These are phyloP conservation scores for Sericinus montela DNA, from an alignment of 2,888 invertebrate species.

Conservation along the genomic window DNA sequence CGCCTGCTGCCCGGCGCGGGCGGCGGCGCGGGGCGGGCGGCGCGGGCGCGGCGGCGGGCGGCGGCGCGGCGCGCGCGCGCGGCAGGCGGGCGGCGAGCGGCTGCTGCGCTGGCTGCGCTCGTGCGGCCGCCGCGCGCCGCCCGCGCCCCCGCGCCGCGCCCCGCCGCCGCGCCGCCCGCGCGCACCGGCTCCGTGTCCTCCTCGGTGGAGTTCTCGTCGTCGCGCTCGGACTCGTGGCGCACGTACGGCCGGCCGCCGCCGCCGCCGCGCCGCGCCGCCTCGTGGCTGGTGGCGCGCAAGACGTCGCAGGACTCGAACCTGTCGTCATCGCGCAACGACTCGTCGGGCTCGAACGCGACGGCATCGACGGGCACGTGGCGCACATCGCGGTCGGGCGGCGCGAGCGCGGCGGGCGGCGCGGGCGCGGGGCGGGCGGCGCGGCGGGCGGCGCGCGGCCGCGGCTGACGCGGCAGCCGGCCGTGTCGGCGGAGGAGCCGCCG, in stretches of 20 bases:
- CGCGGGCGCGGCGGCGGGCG: constrained; percentile 57
- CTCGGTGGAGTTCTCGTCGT: constrained; percentile 92
- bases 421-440: constrained; percentile 69
- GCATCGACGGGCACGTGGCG: constrained; percentile 95
- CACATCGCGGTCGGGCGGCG: constrained; percentile 90
- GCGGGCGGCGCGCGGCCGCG: constrained; percentile 82
- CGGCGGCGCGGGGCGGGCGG: constrained; percentile 30
- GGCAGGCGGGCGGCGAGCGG: constrained; percentile 55
- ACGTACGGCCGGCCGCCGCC: constrained; percentile 90
- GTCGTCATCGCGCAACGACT: constrained; percentile 94
- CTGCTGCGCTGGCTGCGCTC: constrained; percentile 58
- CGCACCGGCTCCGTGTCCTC: constrained; percentile 82
- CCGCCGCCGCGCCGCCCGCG: constrained; percentile 48
- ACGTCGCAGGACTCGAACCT: constrained; percentile 95
- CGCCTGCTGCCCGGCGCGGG: constrained; percentile 80
- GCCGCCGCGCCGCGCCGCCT: constrained; percentile 89
- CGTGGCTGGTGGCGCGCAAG: constrained; percentile 94
- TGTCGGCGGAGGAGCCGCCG: constrained; percentile 87
- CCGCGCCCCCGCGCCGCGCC: constrained; percentile 35
- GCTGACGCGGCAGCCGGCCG: constrained; percentile 85
- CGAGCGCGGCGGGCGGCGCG: constrained; percentile 84
- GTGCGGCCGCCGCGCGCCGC: constrained; percentile 58
- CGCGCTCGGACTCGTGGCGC: constrained; percentile 82
- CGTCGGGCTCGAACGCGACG: constrained; percentile 92
- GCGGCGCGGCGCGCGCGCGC: constrained; percentile 64